Conservation (phyloP, 2,888 invertebrate species). For the Epistrophella euchroma region DNA sequence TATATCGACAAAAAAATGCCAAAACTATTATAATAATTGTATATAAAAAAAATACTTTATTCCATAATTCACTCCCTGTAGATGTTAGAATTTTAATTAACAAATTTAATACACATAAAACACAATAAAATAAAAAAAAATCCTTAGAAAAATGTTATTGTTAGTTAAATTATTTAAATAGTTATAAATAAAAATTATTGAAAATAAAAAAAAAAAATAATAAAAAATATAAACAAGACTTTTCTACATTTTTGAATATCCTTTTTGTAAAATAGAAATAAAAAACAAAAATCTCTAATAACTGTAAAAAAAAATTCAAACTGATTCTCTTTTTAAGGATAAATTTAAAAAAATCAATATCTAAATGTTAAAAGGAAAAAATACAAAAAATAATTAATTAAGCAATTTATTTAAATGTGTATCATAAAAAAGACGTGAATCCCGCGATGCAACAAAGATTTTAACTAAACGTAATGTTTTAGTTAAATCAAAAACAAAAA, state of each 20-base stretch:
- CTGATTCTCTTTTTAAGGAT: conserved; percentile 68
- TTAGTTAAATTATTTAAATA: conserved; percentile 74
- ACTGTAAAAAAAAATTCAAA: conserved; percentile 59
- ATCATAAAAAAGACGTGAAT: conserved; percentile 35
- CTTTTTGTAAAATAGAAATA: conserved; percentile 69
- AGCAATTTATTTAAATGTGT: conserved; percentile 64
- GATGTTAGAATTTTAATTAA: conserved; percentile 69
- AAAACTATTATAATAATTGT: conserved; percentile 46
- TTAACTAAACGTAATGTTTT: conserved; percentile 47
- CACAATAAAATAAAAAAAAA: conserved; percentile 40
- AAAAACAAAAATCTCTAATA: conserved; percentile 63
- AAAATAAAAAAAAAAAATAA: conserved; percentile 27
- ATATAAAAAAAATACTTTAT: conserved; percentile 55
- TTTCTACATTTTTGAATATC: conserved; percentile 75
- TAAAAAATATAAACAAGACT: conserved; percentile 47
- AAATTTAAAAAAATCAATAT: conserved; percentile 59
- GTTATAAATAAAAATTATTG: conserved; percentile 42
- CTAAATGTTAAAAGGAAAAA: conserved; percentile 62
- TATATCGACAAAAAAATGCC: conserved; percentile 46
- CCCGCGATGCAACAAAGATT: conserved; percentile 36
- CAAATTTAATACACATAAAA: conserved; percentile 36
- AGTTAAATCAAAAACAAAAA: conserved; percentile 45
- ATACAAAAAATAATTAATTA: conserved; percentile 35
- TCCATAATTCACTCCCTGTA: conserved; percentile 67
- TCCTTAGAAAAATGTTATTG: conserved; percentile 70